Base-by-base conservation (phyloP, 2,797 vertebrate species). In the Bovichtus variegatus region DNA sequence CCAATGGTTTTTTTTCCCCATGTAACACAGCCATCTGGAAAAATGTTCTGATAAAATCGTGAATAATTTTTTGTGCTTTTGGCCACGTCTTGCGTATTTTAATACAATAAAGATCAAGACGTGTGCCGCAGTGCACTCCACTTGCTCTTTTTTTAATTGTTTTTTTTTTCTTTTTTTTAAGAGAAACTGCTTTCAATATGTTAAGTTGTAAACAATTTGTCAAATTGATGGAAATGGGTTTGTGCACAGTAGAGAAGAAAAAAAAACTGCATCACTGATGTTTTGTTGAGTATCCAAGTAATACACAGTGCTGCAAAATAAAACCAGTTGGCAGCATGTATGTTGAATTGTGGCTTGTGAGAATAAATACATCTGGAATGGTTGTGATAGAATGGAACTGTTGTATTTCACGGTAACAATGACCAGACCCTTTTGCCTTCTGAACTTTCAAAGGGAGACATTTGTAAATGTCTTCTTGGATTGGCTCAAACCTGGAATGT, bases 1-100 rank as follows among this genome's bases (percentile, higher is more conserved):
- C 57, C 44, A 4, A 1, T 64, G 29, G 29, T 50, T 81, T 81
- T 55, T 69, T 51, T n/a, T n/a, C n/a, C 29, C 43, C 9, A 82
- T 81, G 38, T 55, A 71, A 75, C 58, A 44, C 67, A 81, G 60
- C 41, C 62, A 69, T 89, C 74, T 85, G 87, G 86, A 87, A 49
- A 53, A n/a, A 57, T 36, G 65, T 77, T 84, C 54, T 67, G 54
- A 84, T 71, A 63, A 66, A 74, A 74, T 72, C 23, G 29, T 9
- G 9, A 87, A 62, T 66, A n/a, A 80, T 80, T 60, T 9, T 53
- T 62, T 69, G 44, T n/a, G 71, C 64, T 51, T 83, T 74, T 83
- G 55, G 54, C 67, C 40, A 25, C 80, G 77, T 78, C 27, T 76
- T 65, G 34, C 85, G 18, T 71, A 21, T 66, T 76, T 79, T 70